Evolutionary conservation across 2,113 vertebrate genomes (phyloP), one percentile per base, ranked within the genome.

Genomic region (Varanus salvator): DNA sequence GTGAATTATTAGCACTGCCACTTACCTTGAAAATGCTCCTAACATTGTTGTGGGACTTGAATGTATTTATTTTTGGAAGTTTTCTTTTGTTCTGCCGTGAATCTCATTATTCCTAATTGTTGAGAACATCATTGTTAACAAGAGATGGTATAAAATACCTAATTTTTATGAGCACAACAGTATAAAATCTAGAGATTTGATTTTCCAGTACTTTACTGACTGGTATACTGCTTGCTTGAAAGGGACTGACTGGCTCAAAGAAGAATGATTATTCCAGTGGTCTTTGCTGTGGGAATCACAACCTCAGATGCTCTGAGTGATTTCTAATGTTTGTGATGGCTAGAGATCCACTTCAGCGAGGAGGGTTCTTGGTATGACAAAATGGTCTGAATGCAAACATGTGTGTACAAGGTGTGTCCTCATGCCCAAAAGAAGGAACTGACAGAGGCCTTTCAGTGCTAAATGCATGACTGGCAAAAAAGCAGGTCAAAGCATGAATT

Each of bases 1-100:
- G 90, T 93, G 95, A 95, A 91, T 95, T 95, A 94, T 94, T 90
- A 95, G 92, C 93, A 93, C 74, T 82, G 92, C 90, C 54, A 15
- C 85, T 93, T 94, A 81, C 95, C 92, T 95, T 93, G 93, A 87
- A 91, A 93, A 91, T 34, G 94, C 90, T 87, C 91, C 89, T 74
- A 44, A 21, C 60, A 3, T 31, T 96, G 93, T 93, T 95, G 94
- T 93, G 94, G 92, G 93, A 95, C 86, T 94, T 74, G 68, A 68
- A 19, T 89, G 2, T 90, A 84, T 94, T 87, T 91, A 90, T 90
- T 95, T 90, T 57, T 91, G 60, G 31, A 54, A 23, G 4, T 84
- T n/a, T 77, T 85, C 52, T 72, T 89, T 86, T 38, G 25, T 82
- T 84, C 80, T 68, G 2, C 0, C 27, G 12, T 78, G 57, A 77